Evolutionary conservation across 2,113 vertebrate species (phyloP).

Genomic region (Pelusios castaneus): DNA sequence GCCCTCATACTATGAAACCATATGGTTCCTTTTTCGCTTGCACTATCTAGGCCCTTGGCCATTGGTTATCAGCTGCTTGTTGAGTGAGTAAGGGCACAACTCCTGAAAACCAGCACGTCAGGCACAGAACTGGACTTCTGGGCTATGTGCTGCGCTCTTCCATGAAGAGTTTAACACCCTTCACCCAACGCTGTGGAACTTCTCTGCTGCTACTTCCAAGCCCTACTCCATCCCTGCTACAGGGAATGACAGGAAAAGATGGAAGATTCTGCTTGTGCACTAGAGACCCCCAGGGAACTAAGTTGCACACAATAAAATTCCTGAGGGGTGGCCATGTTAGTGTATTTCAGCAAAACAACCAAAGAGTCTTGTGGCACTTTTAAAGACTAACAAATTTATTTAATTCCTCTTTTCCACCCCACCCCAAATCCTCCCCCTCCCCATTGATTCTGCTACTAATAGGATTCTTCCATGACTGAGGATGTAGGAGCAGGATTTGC

Average conservation of each 20-base stretch:
- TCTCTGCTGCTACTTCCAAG: neutral
- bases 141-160: neutral
- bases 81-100: neutral
- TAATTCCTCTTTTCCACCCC: neutral
- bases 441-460: neutral
- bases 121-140: neutral
- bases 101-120: neutral
- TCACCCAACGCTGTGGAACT: neutral
- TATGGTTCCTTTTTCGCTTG: neutral
- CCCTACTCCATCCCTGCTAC: neutral
- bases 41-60: neutral
- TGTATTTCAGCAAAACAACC: too few species aligned
- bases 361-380: too few species aligned
- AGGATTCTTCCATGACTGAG: neutral
- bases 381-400: too few species aligned
- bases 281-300: neutral
- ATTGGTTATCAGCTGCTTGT: neutral
- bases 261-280: neutral
- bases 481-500: neutral
- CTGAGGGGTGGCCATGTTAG: neutral
- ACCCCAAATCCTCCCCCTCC: neutral
- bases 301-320: neutral
- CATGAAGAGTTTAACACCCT: neutral
- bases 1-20: neutral
- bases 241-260: neutral